phyloP scores from a whole-genome alignment of 2,888 invertebrate genomes.

The Incurvaria masculella region DNA sequence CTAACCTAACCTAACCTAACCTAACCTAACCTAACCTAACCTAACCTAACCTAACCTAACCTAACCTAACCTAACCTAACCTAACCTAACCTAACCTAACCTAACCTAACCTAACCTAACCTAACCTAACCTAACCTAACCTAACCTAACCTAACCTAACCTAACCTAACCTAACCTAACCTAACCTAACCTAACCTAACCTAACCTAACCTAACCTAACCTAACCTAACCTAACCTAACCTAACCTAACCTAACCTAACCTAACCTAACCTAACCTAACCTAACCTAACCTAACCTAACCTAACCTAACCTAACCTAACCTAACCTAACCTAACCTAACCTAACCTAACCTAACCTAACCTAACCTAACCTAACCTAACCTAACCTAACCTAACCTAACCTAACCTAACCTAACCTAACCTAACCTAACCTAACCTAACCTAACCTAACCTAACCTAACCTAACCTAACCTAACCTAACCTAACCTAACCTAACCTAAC shows the following conservation, averaged over 20 bases:
- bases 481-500: constrained; percentile 4
- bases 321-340: constrained; percentile 12
- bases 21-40: constrained; percentile 12
- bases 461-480: constrained; percentile 7
- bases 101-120: constrained; percentile 12
- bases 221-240: constrained; percentile 11
- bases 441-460: constrained; percentile 13
- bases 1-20: constrained; percentile 13
- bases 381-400: constrained; percentile 14
- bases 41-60: constrained; percentile 12
- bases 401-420: constrained; percentile 13
- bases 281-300: constrained; percentile 13
- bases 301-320: constrained; percentile 13
- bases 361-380: constrained; percentile 16
- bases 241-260: constrained; percentile 12
- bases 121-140: constrained; percentile 12
- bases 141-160: constrained; percentile 12
- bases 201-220: constrained; percentile 12
- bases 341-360: constrained; percentile 16
- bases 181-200: constrained; percentile 10
- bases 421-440: constrained; percentile 12
- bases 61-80: constrained; percentile 11
- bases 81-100: constrained; percentile 10
- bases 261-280: constrained; percentile 13
- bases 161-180: constrained; percentile 12